Evolutionary conservation across 1,140 invertebrate species (phyloP), one percentile per base, ranked within the genome.

Genomic region (Agraylea sexmaculata): DNA sequence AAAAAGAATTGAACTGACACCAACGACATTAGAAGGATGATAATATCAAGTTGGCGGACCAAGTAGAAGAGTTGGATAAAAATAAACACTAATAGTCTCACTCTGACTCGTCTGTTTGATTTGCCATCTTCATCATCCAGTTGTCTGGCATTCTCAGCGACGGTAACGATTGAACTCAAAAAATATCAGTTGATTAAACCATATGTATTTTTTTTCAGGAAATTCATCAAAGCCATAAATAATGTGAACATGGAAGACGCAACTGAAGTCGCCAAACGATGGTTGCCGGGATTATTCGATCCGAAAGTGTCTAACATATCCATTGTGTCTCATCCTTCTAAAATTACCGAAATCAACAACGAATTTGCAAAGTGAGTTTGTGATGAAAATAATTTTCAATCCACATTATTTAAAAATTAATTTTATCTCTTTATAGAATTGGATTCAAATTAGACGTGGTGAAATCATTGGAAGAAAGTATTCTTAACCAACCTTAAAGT

Each of bases 321-420:
- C 25, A 58, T 87, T 36, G 78, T 83, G 19, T 87, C 83, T 55
- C 76, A 83, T 56, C 77, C 83, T n/a, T 68, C 73, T 31, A 86
- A 87, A 64, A 71, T 78, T 25, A 54, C 70, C 12, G 77, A 83
- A 55, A 64, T 83, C 37, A 59, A 64, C 15, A 58, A 66, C 8
- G 73, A 69, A 25, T 80, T 91, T 50, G 70, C 72, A 53, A 66
- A 68, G 80, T 84, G 62, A 70, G 69, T 69, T 47, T 58, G 17
- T 48, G 31, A 52, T 51, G 53, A 58, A 57, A 57, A 60, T 60
- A 53, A 52, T 59, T 59, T 52, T 54, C 55, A 59, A 61, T 58
- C 62, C 57, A 57, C 50, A 55, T 55, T 43, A 59, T 51, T 59
- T 62, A 62, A 65, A 54, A 57, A 42, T 54, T 52, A 57, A 55